Conservation (phyloP, 2,888 invertebrate genomes). For the Andrena praecox region DNA sequence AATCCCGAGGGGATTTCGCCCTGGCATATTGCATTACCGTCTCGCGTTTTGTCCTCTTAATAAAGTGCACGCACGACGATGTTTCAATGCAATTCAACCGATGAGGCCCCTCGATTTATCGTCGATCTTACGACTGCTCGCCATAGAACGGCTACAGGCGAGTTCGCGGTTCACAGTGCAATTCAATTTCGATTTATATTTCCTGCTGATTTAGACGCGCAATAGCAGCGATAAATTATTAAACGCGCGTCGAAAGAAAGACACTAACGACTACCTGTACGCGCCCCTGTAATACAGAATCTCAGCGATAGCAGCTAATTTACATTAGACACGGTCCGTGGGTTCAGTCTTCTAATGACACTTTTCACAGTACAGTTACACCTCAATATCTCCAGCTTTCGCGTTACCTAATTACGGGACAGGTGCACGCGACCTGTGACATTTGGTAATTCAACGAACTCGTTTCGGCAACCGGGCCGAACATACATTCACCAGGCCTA, state of each 20-base stretch:
- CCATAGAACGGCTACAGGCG: background rate
- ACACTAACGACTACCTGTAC: background rate
- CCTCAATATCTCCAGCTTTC: slow-evolving; percentile 42
- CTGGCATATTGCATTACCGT: background rate
- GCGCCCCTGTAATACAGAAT: background rate
- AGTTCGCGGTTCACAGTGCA: slow-evolving; percentile 9
- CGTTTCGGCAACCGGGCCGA: slow-evolving; percentile 24
- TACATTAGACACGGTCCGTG: background rate
- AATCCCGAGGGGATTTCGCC: background rate
- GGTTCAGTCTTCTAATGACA: slow-evolving; percentile 14
- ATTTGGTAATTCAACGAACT: slow-evolving; percentile 53
- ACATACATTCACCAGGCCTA: slow-evolving; percentile 11
- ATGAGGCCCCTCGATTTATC: slow-evolving; percentile 7
- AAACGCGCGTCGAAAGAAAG: slow-evolving; percentile 10
- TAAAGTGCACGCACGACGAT: background rate
- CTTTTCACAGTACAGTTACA: slow-evolving; percentile 1
- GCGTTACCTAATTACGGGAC: slow-evolving; percentile 53
- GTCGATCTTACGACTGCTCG: background rate
- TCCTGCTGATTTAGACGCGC: background rate
- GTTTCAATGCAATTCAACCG: background rate
- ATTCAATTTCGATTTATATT: slow-evolving; percentile 30
- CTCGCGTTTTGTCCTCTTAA: background rate
- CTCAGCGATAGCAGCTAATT: background rate
- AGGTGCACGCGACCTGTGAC: slow-evolving; percentile 56
- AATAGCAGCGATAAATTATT: slow-evolving; percentile 29